Percentiles rank a stretch among this genome's conserved stretches.
Conservation (phyloP, 2,797 vertebrate species). For the Menidia menidia region DNA sequence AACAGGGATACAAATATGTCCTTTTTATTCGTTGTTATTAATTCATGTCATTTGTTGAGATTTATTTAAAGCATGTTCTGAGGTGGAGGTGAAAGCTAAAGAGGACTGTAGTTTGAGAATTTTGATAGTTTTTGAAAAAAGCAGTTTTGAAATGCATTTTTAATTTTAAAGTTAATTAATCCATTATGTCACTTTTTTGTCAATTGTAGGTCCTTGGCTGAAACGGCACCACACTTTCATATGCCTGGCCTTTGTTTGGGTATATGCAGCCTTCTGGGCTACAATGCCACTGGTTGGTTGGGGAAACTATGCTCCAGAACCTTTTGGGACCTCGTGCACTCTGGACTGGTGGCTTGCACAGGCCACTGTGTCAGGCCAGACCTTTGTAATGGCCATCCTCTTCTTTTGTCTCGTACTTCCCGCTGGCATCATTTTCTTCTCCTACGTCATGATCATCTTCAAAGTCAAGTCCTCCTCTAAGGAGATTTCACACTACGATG, state of each 20-base stretch:
- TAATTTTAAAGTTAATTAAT: neutral
- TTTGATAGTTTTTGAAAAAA: neutral
- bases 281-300: slow-evolving; percentile 93
- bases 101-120: neutral
- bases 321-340: slow-evolving; percentile 95
- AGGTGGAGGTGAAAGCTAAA: no score
- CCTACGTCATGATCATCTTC: slow-evolving; percentile 92
- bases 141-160: neutral
- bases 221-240: slow-evolving; percentile 91
- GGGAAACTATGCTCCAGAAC: slow-evolving; percentile 92
- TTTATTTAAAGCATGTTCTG: no score
- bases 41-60: no score
- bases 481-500: slow-evolving; percentile 90
- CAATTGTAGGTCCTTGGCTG: slow-evolving; percentile 87
- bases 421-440: slow-evolving; percentile 90
- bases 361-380: slow-evolving; percentile 88
- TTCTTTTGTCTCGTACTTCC: slow-evolving; percentile 95
- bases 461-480: slow-evolving; percentile 93
- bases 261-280: slow-evolving; percentile 92
- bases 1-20: no score
- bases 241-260: slow-evolving; percentile 88
- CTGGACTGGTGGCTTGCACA: slow-evolving; percentile 97
- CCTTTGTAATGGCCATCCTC: slow-evolving; percentile 91
- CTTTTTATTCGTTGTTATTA: no score
- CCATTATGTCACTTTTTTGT: neutral